A percentile compares a stretch with the other conserved stretches of the same genome.
Evolutionary conservation across 2,888 invertebrate species (phyloP).

Genomic region (Malthinus seriepunctatus): DNA sequence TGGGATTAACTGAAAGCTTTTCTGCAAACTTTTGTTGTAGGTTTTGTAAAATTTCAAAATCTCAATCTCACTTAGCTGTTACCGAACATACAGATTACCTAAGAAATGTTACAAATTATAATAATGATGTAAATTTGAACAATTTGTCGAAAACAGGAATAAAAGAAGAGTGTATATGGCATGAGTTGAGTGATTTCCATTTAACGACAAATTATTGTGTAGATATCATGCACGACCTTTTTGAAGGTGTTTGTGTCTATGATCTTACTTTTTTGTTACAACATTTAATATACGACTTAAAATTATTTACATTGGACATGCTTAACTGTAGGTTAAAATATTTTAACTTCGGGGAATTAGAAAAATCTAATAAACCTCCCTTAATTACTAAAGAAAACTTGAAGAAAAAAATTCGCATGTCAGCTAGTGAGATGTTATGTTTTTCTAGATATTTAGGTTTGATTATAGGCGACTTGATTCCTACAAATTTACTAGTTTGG

Average conservation of each 20-base stretch:
- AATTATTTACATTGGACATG: not conserved
- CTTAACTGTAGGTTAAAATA: not conserved
- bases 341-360: not conserved
- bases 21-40: conserved; percentile 4
- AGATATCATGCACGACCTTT: not conserved
- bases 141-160: not conserved
- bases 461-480: conserved; percentile 31
- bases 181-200: not conserved
- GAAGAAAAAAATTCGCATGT: not conserved
- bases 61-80: too few relatives aligned
- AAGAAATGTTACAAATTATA: not conserved
- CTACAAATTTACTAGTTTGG: conserved; percentile 11
- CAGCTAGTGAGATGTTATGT: not conserved
- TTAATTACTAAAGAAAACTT: not conserved
- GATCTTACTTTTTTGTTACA: not conserved
- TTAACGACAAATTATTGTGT: not conserved
- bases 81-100: not conserved
- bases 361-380: not conserved
- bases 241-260: not conserved
- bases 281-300: not conserved
- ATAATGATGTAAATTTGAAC: not conserved
- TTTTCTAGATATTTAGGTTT: not conserved
- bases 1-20: conserved; percentile 1
- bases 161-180: not conserved
- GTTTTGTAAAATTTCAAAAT: conserved; percentile 2